These are phyloP conservation scores for Polyodon spathula DNA, from an alignment of 2,113 vertebrate genomes.

Conservation along the genomic window DNA sequence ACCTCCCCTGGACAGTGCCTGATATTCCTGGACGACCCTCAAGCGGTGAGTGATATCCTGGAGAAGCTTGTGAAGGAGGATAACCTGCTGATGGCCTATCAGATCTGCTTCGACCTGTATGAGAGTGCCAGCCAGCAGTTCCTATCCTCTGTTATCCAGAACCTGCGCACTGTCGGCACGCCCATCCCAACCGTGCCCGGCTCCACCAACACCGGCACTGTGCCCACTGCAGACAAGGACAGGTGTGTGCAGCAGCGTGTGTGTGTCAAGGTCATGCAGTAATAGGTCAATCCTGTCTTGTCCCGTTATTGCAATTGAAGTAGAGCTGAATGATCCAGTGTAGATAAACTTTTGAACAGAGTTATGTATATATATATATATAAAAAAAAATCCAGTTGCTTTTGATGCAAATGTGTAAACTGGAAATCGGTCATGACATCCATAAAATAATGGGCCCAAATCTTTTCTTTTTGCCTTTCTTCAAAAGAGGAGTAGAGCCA, in stretches of 20 bases:
- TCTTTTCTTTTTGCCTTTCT: too few species aligned
- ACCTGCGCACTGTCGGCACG: slow-evolving; percentile 83
- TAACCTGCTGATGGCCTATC: slow-evolving; percentile 96
- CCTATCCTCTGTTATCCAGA: slow-evolving; percentile 94
- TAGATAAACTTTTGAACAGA: not conserved
- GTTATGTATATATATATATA: not conserved
- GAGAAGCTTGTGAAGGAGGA: slow-evolving; percentile 97
- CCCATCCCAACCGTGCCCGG: slow-evolving; percentile 89
- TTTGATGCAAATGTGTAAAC: not conserved
- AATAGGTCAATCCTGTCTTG: not conserved
- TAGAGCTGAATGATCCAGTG: not conserved
- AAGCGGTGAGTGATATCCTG: slow-evolving; percentile 95
- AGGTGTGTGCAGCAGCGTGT: slow-evolving; percentile 48
- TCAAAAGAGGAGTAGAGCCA: too few species aligned
- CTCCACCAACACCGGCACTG: slow-evolving; percentile 90
- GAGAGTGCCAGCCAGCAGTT: slow-evolving; percentile 98
- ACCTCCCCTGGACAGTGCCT: slow-evolving; percentile 64
- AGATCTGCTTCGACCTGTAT: slow-evolving; percentile 96
- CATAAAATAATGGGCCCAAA: too few species aligned
- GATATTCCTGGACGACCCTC: slow-evolving; percentile 95
- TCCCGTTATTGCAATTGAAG: not conserved
- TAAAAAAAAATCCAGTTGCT: not conserved
- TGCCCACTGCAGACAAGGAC: slow-evolving; percentile 78
- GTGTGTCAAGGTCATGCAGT: not conserved
- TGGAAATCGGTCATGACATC: too few species aligned